Evolutionary conservation across 2,888 invertebrate genomes (phyloP).

Genomic region (Campoplex capitator): DNA sequence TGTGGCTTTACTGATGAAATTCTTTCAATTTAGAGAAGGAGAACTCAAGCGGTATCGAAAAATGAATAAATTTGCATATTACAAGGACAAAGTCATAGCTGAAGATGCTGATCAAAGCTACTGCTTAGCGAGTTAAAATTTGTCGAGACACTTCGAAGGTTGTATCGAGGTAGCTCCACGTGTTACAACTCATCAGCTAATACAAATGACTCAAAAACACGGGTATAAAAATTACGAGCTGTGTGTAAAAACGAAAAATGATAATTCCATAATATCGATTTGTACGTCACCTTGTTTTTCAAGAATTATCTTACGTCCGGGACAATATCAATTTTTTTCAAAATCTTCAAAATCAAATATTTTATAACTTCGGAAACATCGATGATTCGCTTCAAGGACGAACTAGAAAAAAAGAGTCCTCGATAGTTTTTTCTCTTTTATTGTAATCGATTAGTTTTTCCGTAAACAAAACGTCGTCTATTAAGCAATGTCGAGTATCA

Average conservation of each 20-base stretch:
- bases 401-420: too few species aligned
- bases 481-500: background rate
- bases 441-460: background rate
- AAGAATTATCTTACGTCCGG: background rate
- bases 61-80: conserved; percentile 39
- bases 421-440: background rate
- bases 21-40: background rate
- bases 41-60: conserved; percentile 9
- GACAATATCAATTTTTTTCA: background rate
- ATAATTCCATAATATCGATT: background rate
- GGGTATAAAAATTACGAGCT: background rate
- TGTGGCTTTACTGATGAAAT: background rate
- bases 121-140: conserved; percentile 3
- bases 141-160: conserved; percentile 18
- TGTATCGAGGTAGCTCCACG: conserved; percentile 1
- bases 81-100: conserved; percentile 30
- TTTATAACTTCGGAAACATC: background rate
- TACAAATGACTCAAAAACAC: background rate
- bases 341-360: background rate
- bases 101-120: background rate
- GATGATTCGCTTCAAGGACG: background rate
- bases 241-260: background rate
- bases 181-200: conserved; percentile 51
- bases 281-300: background rate
- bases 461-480: background rate